Conservation (phyloP, 2,797 vertebrate species). For the Spinibarbus caldwelli region DNA sequence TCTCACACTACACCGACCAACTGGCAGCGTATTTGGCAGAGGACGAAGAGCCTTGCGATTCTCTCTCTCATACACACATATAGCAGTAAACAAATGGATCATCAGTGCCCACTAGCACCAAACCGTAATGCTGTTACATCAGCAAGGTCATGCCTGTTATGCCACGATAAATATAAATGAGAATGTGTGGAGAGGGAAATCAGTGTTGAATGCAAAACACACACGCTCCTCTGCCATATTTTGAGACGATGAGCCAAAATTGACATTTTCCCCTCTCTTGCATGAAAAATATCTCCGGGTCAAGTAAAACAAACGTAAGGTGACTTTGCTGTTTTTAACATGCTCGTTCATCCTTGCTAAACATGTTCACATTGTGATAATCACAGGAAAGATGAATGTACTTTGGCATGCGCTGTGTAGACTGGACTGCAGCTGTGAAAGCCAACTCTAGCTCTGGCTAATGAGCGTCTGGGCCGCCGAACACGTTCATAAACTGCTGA, state of each 20-base stretch:
- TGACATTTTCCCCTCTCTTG: constrained; percentile 34
- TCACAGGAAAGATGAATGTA: neutral
- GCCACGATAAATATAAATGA: constrained; percentile 74
- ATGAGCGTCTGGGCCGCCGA: neutral
- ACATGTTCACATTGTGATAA: constrained; percentile 33
- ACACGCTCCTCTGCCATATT: constrained; percentile 20
- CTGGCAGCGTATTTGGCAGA: constrained; percentile 37
- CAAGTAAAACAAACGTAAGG: constrained; percentile 17
- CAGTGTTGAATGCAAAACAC: constrained; percentile 18
- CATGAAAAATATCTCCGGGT: constrained; percentile 15
- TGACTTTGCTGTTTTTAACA: constrained; percentile 22
- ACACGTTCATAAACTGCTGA: constrained; percentile 41
- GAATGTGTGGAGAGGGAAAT: constrained; percentile 22
- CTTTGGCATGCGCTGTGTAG: neutral
- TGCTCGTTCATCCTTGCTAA: constrained; percentile 27
- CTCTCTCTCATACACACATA: constrained; percentile 5
- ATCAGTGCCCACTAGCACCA: constrained; percentile 55
- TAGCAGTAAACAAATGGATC: constrained; percentile 31
- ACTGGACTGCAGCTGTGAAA: neutral
- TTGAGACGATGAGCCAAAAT: constrained; percentile 10
- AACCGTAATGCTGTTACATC: constrained; percentile 57
- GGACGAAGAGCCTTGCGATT: neutral
- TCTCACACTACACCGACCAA: constrained; percentile 21
- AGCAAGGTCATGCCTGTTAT: constrained; percentile 76
- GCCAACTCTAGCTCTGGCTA: constrained; percentile 23